phyloP scores from a whole-genome alignment of 2,113 vertebrate species.

The Podocnemis expansa region DNA sequence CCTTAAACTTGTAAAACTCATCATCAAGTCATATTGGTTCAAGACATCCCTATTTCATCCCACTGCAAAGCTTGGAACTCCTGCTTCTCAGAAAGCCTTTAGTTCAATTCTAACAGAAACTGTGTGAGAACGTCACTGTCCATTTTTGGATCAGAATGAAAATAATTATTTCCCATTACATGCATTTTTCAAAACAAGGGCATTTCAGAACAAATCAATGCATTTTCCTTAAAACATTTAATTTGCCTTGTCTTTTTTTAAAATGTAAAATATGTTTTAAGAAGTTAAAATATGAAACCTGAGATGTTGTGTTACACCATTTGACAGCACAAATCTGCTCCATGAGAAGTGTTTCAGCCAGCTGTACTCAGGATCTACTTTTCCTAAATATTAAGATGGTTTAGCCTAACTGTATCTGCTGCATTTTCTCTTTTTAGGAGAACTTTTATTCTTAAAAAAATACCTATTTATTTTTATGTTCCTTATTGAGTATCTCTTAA shows the following conservation, averaged over 20 bases:
- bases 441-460: neutral
- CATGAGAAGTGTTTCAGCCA: neutral
- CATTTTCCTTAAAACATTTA: neutral
- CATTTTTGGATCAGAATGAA: neutral
- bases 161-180: neutral
- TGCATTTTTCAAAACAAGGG: neutral
- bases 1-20: neutral
- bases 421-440: neutral
- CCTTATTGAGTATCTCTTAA: neutral
- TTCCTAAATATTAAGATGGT: neutral
- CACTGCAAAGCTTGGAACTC: constrained; percentile 1
- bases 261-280: neutral
- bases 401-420: neutral
- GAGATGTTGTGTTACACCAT: neutral
- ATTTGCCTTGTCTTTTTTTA: neutral
- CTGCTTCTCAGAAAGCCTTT: constrained; percentile 37
- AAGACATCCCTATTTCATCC: neutral
- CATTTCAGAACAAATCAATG: neutral
- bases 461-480: neutral
- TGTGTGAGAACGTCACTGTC: neutral
- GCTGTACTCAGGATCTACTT: neutral
- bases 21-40: neutral
- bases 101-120: neutral
- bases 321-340: too few species aligned
- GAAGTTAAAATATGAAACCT: neutral